These are phyloP conservation scores for Ethmia dodecea DNA, from an alignment of 2,888 invertebrate genomes.

Conservation along the genomic window DNA sequence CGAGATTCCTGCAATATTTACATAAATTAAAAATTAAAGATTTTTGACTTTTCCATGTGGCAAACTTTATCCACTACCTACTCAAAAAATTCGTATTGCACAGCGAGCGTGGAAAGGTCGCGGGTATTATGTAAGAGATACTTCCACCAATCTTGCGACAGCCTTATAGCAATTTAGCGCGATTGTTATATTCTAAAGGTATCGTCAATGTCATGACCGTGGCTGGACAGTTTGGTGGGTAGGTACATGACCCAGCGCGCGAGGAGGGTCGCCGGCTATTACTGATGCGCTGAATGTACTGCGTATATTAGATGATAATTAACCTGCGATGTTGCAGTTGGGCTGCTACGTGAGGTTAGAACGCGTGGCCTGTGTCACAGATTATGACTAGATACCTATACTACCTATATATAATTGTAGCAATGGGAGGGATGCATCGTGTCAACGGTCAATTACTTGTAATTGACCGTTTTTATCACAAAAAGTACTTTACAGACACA, in stretches of 20 bases:
- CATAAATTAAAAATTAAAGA: constrained; percentile 14
- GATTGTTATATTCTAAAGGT: constrained; percentile 36
- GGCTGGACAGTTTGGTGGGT: constrained; percentile 34
- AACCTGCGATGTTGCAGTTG: constrained; percentile 5
- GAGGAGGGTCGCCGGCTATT: constrained; percentile 34
- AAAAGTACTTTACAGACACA: no score
- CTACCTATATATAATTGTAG: no score
- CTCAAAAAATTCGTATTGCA: not conserved
- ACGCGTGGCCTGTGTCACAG: constrained; percentile 19
- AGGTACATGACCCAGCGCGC: constrained; percentile 44
- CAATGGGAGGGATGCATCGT: no score
- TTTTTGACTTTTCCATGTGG: no score
- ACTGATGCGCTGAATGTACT: constrained; percentile 12
- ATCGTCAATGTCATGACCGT: constrained; percentile 65
- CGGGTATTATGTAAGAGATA: constrained; percentile 42
- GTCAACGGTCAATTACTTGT: no score
- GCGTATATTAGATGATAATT: constrained; percentile 14
- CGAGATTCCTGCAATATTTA: constrained; percentile 12
- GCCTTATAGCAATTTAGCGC: constrained; percentile 35
- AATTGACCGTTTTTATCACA: no score
- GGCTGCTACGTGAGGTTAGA: constrained; percentile 24
- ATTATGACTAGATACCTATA: no score
- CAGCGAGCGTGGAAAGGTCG: constrained; percentile 37
- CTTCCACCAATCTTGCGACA: constrained; percentile 35
- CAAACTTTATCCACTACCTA: no score